Percentiles rank a stretch among this genome's conserved stretches.
phyloP scores from a whole-genome alignment of 1,140 invertebrate species.

The Argopecten irradians region DNA sequence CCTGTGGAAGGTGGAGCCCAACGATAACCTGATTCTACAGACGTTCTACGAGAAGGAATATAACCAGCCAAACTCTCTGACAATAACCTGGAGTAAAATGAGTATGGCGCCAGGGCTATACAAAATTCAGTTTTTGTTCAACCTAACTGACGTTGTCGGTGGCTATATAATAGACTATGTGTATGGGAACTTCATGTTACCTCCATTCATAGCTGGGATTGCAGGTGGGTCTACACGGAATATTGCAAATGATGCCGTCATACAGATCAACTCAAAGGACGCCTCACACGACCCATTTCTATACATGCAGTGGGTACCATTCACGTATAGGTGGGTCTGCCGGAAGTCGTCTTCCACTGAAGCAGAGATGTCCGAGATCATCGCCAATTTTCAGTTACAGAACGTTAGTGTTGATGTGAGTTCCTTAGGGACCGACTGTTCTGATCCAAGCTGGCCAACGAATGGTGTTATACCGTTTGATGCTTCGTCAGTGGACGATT shows the following conservation, averaged over 20 bases:
- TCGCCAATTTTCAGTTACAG: background rate
- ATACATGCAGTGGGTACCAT: background rate
- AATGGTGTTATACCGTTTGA: background rate
- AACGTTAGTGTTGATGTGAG: constrained; percentile 24
- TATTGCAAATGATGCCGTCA: background rate
- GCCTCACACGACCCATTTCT: background rate
- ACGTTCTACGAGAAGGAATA: constrained; percentile 24
- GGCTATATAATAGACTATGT: constrained; percentile 28
- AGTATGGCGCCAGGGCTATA: constrained; percentile 33
- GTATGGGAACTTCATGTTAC: constrained; percentile 28
- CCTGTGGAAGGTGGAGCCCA: background rate
- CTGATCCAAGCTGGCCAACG: background rate
- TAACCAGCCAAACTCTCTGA: constrained; percentile 29
- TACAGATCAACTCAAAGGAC: constrained; percentile 26
- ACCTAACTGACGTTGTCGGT: constrained; percentile 34
- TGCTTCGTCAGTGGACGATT: background rate
- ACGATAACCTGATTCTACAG: background rate
- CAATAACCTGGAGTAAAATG: constrained; percentile 37
- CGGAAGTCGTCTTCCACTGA: background rate
- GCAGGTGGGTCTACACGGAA: background rate
- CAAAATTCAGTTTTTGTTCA: constrained; percentile 3
- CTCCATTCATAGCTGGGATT: constrained; percentile 26
- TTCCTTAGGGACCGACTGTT: background rate
- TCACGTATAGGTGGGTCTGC: background rate
- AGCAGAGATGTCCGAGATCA: background rate